A percentile compares a stretch with the other conserved stretches of the same genome.
These are phyloP conservation scores for Opisthograptis luteolata DNA, from an alignment of 2,888 invertebrate species.

Conservation along the genomic window DNA sequence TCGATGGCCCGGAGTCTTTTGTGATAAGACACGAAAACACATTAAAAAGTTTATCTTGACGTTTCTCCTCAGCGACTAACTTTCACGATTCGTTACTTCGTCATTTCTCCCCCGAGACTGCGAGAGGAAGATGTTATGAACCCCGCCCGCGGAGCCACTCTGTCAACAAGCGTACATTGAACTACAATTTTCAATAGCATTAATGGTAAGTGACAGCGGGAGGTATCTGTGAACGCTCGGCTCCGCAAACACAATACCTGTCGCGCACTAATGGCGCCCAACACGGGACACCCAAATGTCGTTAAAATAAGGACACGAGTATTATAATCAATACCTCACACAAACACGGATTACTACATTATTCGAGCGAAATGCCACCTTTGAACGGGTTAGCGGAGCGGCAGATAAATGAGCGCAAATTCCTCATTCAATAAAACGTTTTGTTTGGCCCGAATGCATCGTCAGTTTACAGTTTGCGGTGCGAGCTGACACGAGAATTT, in stretches of 20 bases:
- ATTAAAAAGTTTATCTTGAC: slow-evolving; percentile 41
- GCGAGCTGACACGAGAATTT: slow-evolving; percentile 57
- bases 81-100: slow-evolving; percentile 36
- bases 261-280: slow-evolving; percentile 47
- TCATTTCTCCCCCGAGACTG: slow-evolving; percentile 30
- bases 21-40: slow-evolving; percentile 43
- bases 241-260: slow-evolving; percentile 24
- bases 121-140: slow-evolving; percentile 26
- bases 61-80: slow-evolving; percentile 30
- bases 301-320: slow-evolving; percentile 21
- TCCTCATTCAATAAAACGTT: slow-evolving; percentile 31
- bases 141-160: slow-evolving; percentile 15
- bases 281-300: slow-evolving; percentile 34
- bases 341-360: slow-evolving; percentile 1
- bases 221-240: slow-evolving; percentile 19
- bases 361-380: slow-evolving; percentile 35
- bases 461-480: slow-evolving; percentile 44
- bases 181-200: slow-evolving; percentile 18
- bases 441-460: slow-evolving; percentile 42
- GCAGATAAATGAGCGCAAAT: slow-evolving; percentile 43
- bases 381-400: slow-evolving; percentile 33
- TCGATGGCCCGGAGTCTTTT: slow-evolving; percentile 36
- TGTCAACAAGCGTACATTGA: slow-evolving; percentile 14
- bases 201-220: slow-evolving; percentile 22
- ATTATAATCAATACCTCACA: slow-evolving; percentile 19